A percentile compares a stretch with the other conserved stretches of the same genome.
phyloP scores from a whole-genome alignment of 2,113 vertebrate species.

The Empidonax traillii region DNA sequence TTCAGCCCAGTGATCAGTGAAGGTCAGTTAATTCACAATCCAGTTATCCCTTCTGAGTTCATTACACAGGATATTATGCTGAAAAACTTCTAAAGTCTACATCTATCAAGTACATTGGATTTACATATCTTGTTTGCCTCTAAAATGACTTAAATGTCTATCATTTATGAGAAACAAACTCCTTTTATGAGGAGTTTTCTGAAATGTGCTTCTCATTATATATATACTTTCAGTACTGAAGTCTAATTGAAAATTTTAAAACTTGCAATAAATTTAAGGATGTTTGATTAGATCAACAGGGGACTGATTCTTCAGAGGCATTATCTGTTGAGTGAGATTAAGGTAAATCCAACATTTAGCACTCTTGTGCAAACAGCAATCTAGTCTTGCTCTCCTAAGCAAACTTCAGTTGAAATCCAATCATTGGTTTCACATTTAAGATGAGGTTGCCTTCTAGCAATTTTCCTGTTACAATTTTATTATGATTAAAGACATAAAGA shows the following conservation, averaged over 20 bases:
- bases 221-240: background rate
- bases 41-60: background rate
- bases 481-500: background rate
- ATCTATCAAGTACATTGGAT: background rate
- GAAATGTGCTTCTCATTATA: background rate
- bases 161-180: background rate
- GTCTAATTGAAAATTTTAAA: background rate
- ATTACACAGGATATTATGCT: background rate
- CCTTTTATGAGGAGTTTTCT: background rate
- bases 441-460: background rate
- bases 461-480: background rate
- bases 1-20: background rate
- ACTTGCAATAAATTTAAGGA: background rate
- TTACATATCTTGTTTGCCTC: background rate
- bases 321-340: background rate
- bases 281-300: background rate
- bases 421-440: background rate
- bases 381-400: background rate
- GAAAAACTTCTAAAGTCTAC: background rate
- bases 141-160: background rate
- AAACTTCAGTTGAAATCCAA: background rate
- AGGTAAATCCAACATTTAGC: background rate
- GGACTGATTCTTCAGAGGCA: background rate
- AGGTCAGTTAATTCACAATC: background rate
- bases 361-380: background rate